phyloP scores from a whole-genome alignment of 1,140 invertebrate species.

The Hirudo medicinalis region DNA sequence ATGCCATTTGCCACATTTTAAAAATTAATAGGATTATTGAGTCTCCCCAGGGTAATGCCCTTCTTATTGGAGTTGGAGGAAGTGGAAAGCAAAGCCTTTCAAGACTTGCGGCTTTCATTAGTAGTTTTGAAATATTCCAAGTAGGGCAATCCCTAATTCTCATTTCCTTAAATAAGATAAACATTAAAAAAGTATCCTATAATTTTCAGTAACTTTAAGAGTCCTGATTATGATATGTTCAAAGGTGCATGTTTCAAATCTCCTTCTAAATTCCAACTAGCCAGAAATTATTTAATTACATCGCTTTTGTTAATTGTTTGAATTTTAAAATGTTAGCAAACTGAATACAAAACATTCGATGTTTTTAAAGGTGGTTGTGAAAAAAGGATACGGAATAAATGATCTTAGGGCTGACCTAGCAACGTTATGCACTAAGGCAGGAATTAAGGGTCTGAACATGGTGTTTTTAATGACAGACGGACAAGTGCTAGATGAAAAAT shows the following conservation, averaged over 20 bases:
- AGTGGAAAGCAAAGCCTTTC: slow-evolving; percentile 88
- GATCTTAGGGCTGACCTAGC: slow-evolving; percentile 79
- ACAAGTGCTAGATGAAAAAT: slow-evolving; percentile 77
- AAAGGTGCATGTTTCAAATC: neutral
- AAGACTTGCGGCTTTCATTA: slow-evolving; percentile 81
- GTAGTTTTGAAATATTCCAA: slow-evolving; percentile 81
- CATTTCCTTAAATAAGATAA: too few species aligned
- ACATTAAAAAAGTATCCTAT: too few species aligned
- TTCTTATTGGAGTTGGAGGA: slow-evolving; percentile 86
- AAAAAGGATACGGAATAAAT: slow-evolving; percentile 80
- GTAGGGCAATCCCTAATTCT: neutral
- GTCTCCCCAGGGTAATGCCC: slow-evolving; percentile 82
- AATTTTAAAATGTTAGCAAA: neutral
- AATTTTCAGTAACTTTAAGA: too few species aligned
- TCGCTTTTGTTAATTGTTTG: neutral
- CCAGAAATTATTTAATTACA: neutral
- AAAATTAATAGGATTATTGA: slow-evolving; percentile 87
- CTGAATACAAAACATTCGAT: neutral
- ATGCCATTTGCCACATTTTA: slow-evolving; percentile 84
- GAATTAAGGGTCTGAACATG: slow-evolving; percentile 79
- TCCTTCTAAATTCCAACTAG: neutral
- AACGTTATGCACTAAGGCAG: slow-evolving; percentile 72
- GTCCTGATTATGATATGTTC: too few species aligned
- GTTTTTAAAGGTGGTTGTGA: slow-evolving; percentile 54
- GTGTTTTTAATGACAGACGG: slow-evolving; percentile 94